phyloP scores from a whole-genome alignment of 2,113 vertebrate species.

The Mormyrus iriodes region DNA sequence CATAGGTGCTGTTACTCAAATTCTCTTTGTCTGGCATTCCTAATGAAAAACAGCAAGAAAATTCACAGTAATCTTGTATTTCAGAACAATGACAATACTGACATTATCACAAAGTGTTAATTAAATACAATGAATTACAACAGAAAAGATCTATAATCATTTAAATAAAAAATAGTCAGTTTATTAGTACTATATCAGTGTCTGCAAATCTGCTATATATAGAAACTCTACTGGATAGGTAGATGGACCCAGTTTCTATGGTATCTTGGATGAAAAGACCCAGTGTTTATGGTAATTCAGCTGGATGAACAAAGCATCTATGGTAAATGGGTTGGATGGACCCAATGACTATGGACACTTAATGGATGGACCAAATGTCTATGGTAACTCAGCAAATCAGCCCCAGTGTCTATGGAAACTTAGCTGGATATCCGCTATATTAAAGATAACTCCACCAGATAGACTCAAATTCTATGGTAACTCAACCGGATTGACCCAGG shows the following conservation, averaged over 20 bases:
- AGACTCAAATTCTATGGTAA: not conserved
- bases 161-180: not conserved
- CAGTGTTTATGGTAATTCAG: not conserved
- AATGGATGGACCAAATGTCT: not conserved
- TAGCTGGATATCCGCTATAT: not conserved
- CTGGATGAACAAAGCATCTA: not conserved
- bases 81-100: not conserved
- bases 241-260: not conserved
- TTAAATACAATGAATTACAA: constrained; percentile 1
- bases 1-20: constrained; percentile 70
- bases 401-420: not conserved
- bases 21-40: constrained; percentile 89
- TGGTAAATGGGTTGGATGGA: not conserved
- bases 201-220: not conserved
- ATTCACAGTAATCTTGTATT: not conserved
- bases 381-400: too few relatives aligned
- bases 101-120: not conserved
- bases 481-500: not conserved
- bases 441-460: not conserved
- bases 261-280: not conserved
- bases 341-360: not conserved
- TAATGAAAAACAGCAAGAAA: constrained; percentile 37
- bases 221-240: not conserved
- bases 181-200: not conserved
- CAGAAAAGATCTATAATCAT: not conserved